These are phyloP conservation scores for Hydraecia micacea DNA, from an alignment of 2,888 invertebrate genomes.

Conservation along the genomic window DNA sequence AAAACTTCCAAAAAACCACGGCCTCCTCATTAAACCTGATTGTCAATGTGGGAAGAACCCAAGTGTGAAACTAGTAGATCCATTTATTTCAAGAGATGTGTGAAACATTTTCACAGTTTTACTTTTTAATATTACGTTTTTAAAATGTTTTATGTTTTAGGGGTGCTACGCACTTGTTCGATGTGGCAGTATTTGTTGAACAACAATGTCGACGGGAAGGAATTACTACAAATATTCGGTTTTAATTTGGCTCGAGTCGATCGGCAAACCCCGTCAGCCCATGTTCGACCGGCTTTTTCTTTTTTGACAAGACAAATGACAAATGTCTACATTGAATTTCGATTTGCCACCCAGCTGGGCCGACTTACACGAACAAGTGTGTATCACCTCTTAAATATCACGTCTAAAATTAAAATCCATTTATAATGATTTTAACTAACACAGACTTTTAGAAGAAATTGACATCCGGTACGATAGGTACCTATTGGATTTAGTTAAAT, in stretches of 20 bases:
- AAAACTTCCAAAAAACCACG: not conserved
- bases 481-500: not conserved
- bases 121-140: not conserved
- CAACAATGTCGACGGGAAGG: not conserved
- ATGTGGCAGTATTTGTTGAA: no score
- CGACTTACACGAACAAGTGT: not conserved
- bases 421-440: not conserved
- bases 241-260: not conserved
- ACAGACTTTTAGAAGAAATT: not conserved
- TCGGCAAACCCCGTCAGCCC: no score
- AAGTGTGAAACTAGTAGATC: slow-evolving; percentile 32
- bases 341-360: no score
- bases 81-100: slow-evolving; percentile 45
- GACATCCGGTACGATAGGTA: not conserved
- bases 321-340: not conserved
- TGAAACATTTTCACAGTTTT: not conserved
- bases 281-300: not conserved
- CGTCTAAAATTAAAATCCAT: not conserved
- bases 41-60: slow-evolving; percentile 62
- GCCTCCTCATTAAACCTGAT: slow-evolving; percentile 38
- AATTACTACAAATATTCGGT: not conserved
- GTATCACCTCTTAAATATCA: no score
- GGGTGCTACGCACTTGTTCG: not conserved
- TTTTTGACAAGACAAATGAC: not conserved
- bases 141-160: not conserved